Evolutionary conservation across 2,113 vertebrate species (phyloP).

Genomic region (Phodopus roborovskii): DNA sequence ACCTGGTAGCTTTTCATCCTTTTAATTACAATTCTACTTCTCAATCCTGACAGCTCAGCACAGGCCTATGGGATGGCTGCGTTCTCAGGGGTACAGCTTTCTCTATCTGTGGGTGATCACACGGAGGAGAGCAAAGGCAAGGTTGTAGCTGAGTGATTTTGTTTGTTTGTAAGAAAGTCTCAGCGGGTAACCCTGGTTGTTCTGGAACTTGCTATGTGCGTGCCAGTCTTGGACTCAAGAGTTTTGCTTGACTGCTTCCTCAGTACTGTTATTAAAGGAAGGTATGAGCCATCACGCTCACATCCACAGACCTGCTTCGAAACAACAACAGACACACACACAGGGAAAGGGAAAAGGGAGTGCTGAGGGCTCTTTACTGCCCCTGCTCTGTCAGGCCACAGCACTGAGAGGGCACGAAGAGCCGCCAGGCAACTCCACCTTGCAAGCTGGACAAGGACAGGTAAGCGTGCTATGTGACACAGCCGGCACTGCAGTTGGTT

Average conservation of each 20-base stretch:
- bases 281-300: not conserved
- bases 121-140: not conserved
- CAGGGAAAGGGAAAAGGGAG: not conserved
- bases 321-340: too few relatives aligned
- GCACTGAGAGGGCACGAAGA: not conserved
- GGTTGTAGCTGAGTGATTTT: not conserved
- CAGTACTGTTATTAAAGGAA: not conserved
- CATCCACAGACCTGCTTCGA: not conserved
- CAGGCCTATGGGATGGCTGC: not conserved
- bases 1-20: not conserved
- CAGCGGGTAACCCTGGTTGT: not conserved
- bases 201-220: not conserved
- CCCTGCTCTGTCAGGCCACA: not conserved
- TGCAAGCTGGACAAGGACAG: not conserved
- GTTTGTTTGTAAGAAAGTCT: not conserved
- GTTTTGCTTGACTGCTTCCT: not conserved
- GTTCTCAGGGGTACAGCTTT: not conserved
- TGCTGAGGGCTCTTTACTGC: not conserved
- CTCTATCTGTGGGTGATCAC: conserved; percentile 25
- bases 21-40: not conserved
- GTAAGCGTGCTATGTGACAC: not conserved
- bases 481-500: not conserved
- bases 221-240: not conserved
- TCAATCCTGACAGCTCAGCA: not conserved
- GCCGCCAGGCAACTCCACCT: not conserved